Percentiles rank a stretch among this genome's conserved stretches.
These are phyloP conservation scores for Ctenoplectra terminalis DNA, from an alignment of 1,140 invertebrate species.

Conservation along the genomic window DNA sequence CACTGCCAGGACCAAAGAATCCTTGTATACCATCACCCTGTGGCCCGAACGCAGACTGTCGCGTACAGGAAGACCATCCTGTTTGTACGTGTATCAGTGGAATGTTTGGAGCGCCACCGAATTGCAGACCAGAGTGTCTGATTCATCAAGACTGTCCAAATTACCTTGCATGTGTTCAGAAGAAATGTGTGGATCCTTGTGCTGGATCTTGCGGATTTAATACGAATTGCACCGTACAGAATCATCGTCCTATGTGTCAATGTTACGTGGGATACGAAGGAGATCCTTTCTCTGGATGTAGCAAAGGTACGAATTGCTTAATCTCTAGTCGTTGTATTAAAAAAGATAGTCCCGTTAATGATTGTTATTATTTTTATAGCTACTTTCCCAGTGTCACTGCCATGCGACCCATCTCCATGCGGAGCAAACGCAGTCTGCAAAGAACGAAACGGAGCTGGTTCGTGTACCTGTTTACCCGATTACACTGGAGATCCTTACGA, in stretches of 20 bases:
- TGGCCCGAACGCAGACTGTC: constrained; percentile 91
- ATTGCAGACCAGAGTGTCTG: constrained; percentile 90
- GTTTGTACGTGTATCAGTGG: constrained; percentile 90
- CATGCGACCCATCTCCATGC: constrained; percentile 92
- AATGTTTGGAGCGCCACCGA: constrained; percentile 92
- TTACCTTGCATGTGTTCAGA: constrained; percentile 89
- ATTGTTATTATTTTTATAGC: constrained; percentile 12
- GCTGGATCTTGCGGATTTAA: constrained; percentile 92
- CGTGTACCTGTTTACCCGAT: constrained; percentile 90
- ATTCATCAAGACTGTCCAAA: constrained; percentile 91
- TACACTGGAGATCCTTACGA: constrained; percentile 93
- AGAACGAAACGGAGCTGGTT: constrained; percentile 89
- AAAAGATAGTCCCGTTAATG: background rate
- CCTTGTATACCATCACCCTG: constrained; percentile 92
- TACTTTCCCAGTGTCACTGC: constrained; percentile 79
- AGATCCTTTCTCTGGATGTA: constrained; percentile 92
- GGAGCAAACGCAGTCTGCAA: constrained; percentile 91
- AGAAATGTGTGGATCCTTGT: constrained; percentile 91
- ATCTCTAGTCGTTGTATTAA: background rate
- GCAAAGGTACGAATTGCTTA: constrained; percentile 83
- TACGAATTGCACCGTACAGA: constrained; percentile 89
- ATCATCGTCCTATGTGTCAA: constrained; percentile 90
- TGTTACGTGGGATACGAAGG: constrained; percentile 90
- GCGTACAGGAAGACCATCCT: constrained; percentile 86
- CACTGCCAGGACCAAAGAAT: constrained; percentile 80